Evolutionary conservation across 1,140 invertebrate genomes (phyloP).

Genomic region (Drosophila ambigua): DNA sequence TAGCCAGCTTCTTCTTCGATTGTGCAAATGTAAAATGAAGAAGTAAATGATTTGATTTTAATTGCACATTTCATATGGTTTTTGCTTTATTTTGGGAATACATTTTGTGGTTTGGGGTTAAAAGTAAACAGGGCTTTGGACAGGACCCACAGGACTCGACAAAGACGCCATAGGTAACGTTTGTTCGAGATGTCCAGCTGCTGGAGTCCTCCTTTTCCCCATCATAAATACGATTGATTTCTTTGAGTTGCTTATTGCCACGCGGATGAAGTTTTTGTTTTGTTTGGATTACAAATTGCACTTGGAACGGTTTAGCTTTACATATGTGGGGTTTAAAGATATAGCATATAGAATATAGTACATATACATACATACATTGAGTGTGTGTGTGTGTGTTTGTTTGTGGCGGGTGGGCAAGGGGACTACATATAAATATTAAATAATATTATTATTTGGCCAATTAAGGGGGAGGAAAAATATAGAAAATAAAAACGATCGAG

Average conservation of each 20-base stretch:
- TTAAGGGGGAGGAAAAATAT: slow-evolving; percentile 27
- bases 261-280: slow-evolving; percentile 6
- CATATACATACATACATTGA: slow-evolving; percentile 44
- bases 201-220: too few relatives aligned
- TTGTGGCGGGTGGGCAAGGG: slow-evolving; percentile 5
- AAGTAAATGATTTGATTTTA: too few relatives aligned
- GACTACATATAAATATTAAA: slow-evolving; percentile 20
- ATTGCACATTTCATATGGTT: too few relatives aligned
- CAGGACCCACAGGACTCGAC: too few relatives aligned
- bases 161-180: too few relatives aligned
- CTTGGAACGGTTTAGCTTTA: slow-evolving; percentile 65
- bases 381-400: slow-evolving; percentile 3
- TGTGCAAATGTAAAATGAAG: too few relatives aligned
- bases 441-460: slow-evolving; percentile 63
- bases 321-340: neutral
- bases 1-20: too few relatives aligned
- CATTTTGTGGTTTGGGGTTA: too few relatives aligned
- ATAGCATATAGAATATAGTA: neutral
- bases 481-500: neutral
- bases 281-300: slow-evolving; percentile 68
- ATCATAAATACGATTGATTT: slow-evolving; percentile 23
- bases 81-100: too few relatives aligned
- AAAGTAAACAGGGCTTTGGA: too few relatives aligned
- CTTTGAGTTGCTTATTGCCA: slow-evolving; percentile 28
- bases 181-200: too few relatives aligned